phyloP scores from a whole-genome alignment of 1,140 invertebrate species.

The Nixonia krombeini region DNA sequence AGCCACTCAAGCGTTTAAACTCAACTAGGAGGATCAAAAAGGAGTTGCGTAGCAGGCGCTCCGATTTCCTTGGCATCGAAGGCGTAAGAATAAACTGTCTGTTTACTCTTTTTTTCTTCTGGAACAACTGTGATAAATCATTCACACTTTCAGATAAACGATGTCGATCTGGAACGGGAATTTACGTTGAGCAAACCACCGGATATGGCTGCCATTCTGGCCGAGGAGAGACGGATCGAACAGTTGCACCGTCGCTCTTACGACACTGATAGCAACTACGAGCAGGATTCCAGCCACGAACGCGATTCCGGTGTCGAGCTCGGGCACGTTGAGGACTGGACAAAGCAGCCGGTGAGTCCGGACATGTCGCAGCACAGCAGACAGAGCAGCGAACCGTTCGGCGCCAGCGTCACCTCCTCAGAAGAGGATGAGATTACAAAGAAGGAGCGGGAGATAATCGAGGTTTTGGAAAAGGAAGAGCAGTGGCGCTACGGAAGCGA shows the following conservation, averaged over 20 bases:
- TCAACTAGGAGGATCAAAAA: conserved; percentile 89
- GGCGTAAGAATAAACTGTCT: conserved; percentile 64
- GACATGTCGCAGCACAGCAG: conserved; percentile 81
- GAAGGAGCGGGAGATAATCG: conserved; percentile 81
- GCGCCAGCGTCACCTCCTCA: conserved; percentile 76
- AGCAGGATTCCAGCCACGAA: conserved; percentile 69
- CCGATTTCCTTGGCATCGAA: conserved; percentile 88
- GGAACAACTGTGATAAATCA: conserved; percentile 9
- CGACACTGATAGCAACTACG: conserved; percentile 72
- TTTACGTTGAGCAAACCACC: conserved; percentile 81
- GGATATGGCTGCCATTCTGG: conserved; percentile 83
- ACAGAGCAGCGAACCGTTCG: conserved; percentile 81
- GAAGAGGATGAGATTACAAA: conserved; percentile 82
- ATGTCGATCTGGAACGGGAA: conserved; percentile 79
- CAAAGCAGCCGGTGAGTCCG: conserved; percentile 74
- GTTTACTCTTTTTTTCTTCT: conserved; percentile 3
- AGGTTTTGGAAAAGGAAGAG: conserved; percentile 78
- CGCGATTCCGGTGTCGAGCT: conserved; percentile 84
- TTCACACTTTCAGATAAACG: conserved; percentile 63
- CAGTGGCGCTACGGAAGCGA: conserved; percentile 72
- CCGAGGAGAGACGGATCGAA: conserved; percentile 84
- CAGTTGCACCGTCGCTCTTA: conserved; percentile 76
- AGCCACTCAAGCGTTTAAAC: conserved; percentile 80
- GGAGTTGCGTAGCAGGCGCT: conserved; percentile 85
- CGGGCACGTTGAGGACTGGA: conserved; percentile 74